Evolutionary conservation across 2,888 invertebrate species (phyloP), one percentile per base, ranked within the genome.

Genomic region (Apamea epomidion): DNA sequence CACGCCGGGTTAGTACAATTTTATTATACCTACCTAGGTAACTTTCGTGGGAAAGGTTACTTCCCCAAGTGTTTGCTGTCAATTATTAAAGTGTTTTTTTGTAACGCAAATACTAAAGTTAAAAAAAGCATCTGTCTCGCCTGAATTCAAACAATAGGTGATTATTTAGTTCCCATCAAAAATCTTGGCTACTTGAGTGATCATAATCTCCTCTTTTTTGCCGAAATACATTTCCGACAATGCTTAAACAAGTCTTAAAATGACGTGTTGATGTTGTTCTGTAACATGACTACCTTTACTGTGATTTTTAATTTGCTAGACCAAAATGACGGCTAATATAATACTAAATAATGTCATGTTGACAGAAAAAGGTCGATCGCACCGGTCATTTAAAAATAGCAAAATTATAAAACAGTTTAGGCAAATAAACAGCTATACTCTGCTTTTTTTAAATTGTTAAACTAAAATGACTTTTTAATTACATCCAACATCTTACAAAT

Each of bases 1-100:
- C 98, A 98, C 94, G 99, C 99, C 80, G 99, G 99, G 98, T 98
- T 97, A 97, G 95, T 93, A 65, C 7, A n/a, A n/a, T 48, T 29
- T 48, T 69, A 10, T 16, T 42, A 48, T 21, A 65, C 21, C 65
- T 21, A 65, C 21, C 65, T 64, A 32, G 62, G 18, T 64, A 21
- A 16, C 12, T 79, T 25, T 37, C 14, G 12, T 18, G 21, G n/a
- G n/a, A 60, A 67, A 37, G 29, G 12, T 29, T 67, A 25, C 42
- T 54, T 68, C 4, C 54, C 16, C 16, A 54, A 62, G 25, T 72
- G 25, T 32, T 48, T n/a, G 18, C 25, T 64, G 1, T 12, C 7
- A 51, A 51, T 37, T 5, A 29, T 32, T 45, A n/a, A n/a, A 25
- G 2, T 48, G 32, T 65, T 65, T 29, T 78, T 78, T 62, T 25